Evolutionary conservation across 1,140 invertebrate species (phyloP).

Genomic region (Planococcus citri): DNA sequence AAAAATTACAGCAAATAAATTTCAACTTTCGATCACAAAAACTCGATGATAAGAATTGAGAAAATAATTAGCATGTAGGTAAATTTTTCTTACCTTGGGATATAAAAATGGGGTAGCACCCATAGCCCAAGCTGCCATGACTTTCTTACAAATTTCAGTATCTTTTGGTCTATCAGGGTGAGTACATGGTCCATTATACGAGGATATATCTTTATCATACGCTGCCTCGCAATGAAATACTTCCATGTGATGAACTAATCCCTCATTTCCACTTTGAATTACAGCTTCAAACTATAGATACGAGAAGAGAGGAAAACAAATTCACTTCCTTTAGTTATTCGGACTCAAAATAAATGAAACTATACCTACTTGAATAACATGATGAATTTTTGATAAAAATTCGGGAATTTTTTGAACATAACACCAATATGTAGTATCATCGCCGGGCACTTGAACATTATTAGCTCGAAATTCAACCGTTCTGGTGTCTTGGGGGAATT

Average conservation of each 20-base stretch:
- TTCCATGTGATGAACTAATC: slow-evolving; percentile 96
- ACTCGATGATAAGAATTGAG: background rate
- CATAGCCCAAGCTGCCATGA: slow-evolving; percentile 95
- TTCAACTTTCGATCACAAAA: background rate
- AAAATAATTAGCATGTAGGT: background rate
- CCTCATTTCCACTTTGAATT: slow-evolving; percentile 65
- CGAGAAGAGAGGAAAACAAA: slow-evolving; percentile 31
- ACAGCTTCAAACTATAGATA: slow-evolving; percentile 77
- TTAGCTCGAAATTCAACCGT: slow-evolving; percentile 44
- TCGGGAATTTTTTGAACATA: slow-evolving; percentile 61
- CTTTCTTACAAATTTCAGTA: slow-evolving; percentile 63
- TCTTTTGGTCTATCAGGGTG: slow-evolving; percentile 50
- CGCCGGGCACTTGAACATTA: slow-evolving; percentile 60
- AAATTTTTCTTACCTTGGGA: slow-evolving; percentile 44
- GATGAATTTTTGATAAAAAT: slow-evolving; percentile 56
- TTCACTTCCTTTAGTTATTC: background rate
- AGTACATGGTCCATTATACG: slow-evolving; percentile 76
- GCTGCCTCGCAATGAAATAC: slow-evolving; percentile 84
- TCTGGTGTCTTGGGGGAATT: slow-evolving; percentile 41
- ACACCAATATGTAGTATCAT: slow-evolving; percentile 97
- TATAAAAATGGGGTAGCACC: slow-evolving; percentile 75
- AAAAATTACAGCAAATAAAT: too few species aligned
- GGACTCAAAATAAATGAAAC: background rate
- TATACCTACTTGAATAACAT: slow-evolving; percentile 67
- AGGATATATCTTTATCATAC: slow-evolving; percentile 46